Base-by-base conservation (phyloP, 2,888 invertebrate genomes). In the Luperina nickerlii region DNA sequence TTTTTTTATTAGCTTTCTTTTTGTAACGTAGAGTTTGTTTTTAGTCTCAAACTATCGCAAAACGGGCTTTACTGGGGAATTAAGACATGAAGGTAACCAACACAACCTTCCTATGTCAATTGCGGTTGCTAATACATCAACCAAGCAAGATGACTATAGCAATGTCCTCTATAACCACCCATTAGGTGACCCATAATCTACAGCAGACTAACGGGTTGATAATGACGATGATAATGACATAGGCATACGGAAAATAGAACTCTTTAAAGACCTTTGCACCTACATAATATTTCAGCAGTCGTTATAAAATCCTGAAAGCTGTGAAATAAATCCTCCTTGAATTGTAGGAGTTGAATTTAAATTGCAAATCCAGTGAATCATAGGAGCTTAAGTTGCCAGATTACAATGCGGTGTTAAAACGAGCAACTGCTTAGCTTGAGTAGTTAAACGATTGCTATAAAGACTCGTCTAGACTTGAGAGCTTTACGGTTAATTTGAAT, bases 301-400 rank as follows among this genome's bases (percentile, higher is more conserved):
- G 20, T 62, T 27, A 69, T 48, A 65, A 75, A 71, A 72, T 5
- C 27, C 54, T 7, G 48, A 51, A 38, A 48, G 15, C 60, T 27
- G 15, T 57, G 42, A 75, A 83, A 83, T 72, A 72, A 75, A 75
- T 78, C 51, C 48, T 77, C 20, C 57, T 74, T 8, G 6, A 24
- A 69, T 48, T 32, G 81, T 87, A 84, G 87, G 85, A 78, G 85
- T 81, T 72, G 42, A 76, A 84, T 84, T 51, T 76, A 76, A 81
- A 78, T 82, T 85, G 71, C 69, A 67, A 81, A 85, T 81, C n/a
- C 67, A 74, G 45, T 87, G 87, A 86, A 84, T 84, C 87, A 87
- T 84, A 54, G 24, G 11, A 71, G 68, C 42, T 72, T 62, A 74
- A 79, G 62, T 79, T 81, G 20, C n/a, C 63, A 62, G 77, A 81